Conservation (phyloP, 2,888 invertebrate species). For the Desoria tigrina region DNA sequence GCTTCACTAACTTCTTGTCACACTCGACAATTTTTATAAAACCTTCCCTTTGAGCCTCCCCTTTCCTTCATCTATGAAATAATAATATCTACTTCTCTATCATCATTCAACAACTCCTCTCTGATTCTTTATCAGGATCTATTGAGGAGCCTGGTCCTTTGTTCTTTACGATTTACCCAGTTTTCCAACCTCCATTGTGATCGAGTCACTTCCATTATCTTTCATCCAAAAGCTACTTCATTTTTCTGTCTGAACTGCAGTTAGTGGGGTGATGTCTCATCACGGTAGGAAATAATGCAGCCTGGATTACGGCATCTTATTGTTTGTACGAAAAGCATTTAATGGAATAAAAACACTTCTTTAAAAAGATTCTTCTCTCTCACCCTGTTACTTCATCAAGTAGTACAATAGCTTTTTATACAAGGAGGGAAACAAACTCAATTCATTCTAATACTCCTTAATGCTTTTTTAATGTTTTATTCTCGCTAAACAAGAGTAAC, state of each 20-base stretch:
- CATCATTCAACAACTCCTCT: background rate
- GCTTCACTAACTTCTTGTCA: constrained; percentile 12
- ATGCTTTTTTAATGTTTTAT: too few species aligned
- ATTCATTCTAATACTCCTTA: too few species aligned
- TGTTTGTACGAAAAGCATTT: background rate
- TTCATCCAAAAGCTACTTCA: background rate
- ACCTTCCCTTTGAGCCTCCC: background rate
- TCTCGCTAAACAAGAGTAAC: too few species aligned
- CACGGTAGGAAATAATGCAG: constrained; percentile 4
- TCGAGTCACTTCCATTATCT: background rate
- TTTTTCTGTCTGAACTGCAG: background rate
- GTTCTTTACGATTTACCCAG: constrained; percentile 6
- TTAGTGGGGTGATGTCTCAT: background rate
- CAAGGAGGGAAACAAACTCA: too few species aligned
- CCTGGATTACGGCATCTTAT: background rate
- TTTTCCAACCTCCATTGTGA: background rate
- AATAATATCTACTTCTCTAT: background rate
- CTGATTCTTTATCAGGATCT: background rate
- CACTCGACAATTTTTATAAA: background rate
- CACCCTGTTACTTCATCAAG: background rate
- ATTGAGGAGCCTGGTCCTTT: background rate
- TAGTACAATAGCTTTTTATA: too few species aligned
- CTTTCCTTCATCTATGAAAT: background rate
- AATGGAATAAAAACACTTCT: background rate
- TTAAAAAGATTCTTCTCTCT: background rate